phyloP scores from a whole-genome alignment of 2,113 vertebrate species.

The Oncorhynchus gorbuscha region DNA sequence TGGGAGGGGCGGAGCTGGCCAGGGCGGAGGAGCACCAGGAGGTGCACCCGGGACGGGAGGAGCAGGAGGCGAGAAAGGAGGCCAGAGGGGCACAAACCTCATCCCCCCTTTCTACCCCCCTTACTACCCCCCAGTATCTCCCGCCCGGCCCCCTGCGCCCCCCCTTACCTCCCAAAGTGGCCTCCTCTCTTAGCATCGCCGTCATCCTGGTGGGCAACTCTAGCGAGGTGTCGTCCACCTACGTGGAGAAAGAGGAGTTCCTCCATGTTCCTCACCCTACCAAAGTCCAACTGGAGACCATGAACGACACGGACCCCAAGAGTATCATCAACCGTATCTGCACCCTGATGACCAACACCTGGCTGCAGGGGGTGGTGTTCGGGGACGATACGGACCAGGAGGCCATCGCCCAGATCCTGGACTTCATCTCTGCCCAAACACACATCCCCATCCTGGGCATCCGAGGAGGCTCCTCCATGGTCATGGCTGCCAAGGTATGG shows the following conservation, averaged over 20 bases:
- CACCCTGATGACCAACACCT: slow-evolving; percentile 91
- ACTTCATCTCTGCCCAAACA: slow-evolving; percentile 98
- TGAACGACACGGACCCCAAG: slow-evolving; percentile 98
- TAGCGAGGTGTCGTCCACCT: slow-evolving; percentile 83
- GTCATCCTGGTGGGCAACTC: slow-evolving; percentile 98
- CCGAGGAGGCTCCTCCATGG: slow-evolving; percentile 97
- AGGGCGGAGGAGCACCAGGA: slow-evolving; percentile 47
- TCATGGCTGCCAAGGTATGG: slow-evolving; percentile 98
- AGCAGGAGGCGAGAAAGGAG: slow-evolving; percentile 35
- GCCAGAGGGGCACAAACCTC: slow-evolving; percentile 60
- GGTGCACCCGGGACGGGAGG: slow-evolving; percentile 43
- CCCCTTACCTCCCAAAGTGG: slow-evolving; percentile 68
- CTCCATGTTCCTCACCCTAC: slow-evolving; percentile 94
- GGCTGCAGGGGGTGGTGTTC: slow-evolving; percentile 96
- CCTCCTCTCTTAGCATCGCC: slow-evolving; percentile 86
- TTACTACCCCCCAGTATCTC: slow-evolving; percentile 63
- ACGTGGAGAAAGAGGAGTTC: slow-evolving; percentile 95
- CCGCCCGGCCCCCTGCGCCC: slow-evolving; percentile 37
- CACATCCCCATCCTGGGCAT: slow-evolving; percentile 98
- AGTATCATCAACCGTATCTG: slow-evolving; percentile 98
- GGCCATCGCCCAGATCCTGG: slow-evolving; percentile 98
- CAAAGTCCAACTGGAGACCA: slow-evolving; percentile 93
- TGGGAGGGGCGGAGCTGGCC: slow-evolving; percentile 4
- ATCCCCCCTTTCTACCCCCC: slow-evolving; percentile 74
- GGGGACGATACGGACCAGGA: slow-evolving; percentile 98